Conservation (phyloP, 2,888 invertebrate species). For the Rotaria socialis region DNA sequence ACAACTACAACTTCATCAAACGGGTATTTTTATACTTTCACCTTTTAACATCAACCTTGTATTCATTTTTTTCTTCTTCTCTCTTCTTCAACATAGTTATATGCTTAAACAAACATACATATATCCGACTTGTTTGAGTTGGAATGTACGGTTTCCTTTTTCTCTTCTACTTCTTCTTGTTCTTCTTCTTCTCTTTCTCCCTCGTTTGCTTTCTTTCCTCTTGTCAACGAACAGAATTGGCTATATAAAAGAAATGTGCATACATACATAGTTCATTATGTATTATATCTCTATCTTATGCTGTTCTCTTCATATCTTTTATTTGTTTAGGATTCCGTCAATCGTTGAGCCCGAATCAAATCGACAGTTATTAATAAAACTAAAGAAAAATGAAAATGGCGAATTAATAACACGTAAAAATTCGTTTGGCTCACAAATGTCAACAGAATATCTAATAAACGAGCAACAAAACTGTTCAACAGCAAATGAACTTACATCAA, state of each 20-base stretch:
- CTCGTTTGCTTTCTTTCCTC: background rate
- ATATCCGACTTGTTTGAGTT: slow-evolving; percentile 15
- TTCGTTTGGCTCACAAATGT: background rate
- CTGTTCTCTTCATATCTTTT: background rate
- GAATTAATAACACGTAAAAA: background rate
- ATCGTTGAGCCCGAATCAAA: background rate
- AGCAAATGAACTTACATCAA: background rate
- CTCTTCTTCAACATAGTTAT: background rate
- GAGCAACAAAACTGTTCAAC: slow-evolving; percentile 1
- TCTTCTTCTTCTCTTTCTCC: background rate
- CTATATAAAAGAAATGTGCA: background rate
- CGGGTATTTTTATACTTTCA: background rate
- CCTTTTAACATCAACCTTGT: background rate
- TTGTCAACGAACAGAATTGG: slow-evolving; percentile 11
- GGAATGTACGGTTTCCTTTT: slow-evolving; percentile 23
- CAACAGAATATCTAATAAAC: background rate
- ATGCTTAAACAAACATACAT: background rate
- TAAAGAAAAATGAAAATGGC: background rate
- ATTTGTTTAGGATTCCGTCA: background rate
- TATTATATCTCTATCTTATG: background rate
- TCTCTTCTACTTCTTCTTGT: background rate
- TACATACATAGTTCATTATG: background rate
- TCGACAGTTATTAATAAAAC: background rate
- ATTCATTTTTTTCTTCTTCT: background rate
- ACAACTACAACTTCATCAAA: background rate